A percentile compares a stretch with the other conserved stretches of the same genome.
phyloP scores from a whole-genome alignment of 23 tunicate species.

The Aplidium turbinatum region DNA sequence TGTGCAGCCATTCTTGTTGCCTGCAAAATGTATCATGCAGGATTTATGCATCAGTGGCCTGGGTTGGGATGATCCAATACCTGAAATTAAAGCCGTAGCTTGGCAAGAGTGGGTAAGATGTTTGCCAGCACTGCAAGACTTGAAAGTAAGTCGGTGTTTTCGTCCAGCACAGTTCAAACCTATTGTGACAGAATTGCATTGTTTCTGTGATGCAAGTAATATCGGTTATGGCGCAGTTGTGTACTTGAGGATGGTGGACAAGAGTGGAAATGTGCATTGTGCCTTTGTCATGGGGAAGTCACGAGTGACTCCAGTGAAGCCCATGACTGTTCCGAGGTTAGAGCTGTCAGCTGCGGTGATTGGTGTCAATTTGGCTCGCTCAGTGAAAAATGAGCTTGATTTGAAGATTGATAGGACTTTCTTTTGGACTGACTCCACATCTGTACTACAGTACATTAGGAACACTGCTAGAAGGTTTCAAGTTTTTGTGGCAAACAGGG shows the following conservation, averaged over 20 bases:
- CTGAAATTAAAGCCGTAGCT: not conserved
- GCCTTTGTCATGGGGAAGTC: constrained; percentile 35
- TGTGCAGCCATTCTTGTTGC: constrained; percentile 9
- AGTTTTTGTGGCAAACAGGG: constrained; percentile 34
- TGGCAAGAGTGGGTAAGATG: constrained; percentile 20
- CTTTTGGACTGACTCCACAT: constrained; percentile 43
- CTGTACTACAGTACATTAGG: constrained; percentile 12
- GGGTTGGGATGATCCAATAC: constrained; percentile 24
- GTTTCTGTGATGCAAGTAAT: constrained; percentile 32
- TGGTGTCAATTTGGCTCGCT: constrained; percentile 3
- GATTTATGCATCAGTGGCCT: not conserved
- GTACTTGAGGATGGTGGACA: constrained; percentile 13
- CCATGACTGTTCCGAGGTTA: constrained; percentile 22
- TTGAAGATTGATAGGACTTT: not conserved
- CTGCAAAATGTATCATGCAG: constrained; percentile 10
- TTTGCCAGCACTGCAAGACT: constrained; percentile 7
- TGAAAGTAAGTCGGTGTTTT: constrained; percentile 15
- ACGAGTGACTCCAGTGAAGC: constrained; percentile 17
- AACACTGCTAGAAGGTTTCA: constrained; percentile 23
- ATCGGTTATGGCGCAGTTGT: constrained; percentile 23
- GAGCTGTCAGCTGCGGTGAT: constrained; percentile 36
- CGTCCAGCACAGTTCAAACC: too few relatives aligned
- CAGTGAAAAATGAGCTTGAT: not conserved
- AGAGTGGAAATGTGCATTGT: not conserved
- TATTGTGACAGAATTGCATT: constrained; percentile 7